phyloP scores from a whole-genome alignment of 2,888 invertebrate species.

The Drosophila nigritarsus region DNA sequence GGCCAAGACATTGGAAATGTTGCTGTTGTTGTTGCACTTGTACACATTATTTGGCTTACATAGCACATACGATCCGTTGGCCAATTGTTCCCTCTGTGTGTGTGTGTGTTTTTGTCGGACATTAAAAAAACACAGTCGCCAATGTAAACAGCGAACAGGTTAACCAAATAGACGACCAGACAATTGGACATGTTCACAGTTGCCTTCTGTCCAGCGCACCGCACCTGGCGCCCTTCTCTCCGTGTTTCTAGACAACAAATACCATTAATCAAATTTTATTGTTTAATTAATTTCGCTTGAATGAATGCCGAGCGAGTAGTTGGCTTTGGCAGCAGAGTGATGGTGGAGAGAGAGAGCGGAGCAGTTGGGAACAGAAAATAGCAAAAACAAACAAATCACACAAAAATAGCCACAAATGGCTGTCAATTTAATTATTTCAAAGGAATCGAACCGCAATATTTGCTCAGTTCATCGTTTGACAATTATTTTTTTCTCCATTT shows the following conservation, averaged over 20 bases:
- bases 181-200: constrained; percentile 47
- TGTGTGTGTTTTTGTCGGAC: constrained; percentile 5
- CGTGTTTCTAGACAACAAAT: constrained; percentile 28
- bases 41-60: constrained; percentile 31
- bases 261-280: constrained; percentile 80
- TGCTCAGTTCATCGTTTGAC: constrained; percentile 47
- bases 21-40: background rate
- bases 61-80: constrained; percentile 30
- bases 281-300: constrained; percentile 80
- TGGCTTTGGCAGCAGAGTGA: constrained; percentile 5
- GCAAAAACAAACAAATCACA: constrained; percentile 70
- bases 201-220: background rate
- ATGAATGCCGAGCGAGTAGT: constrained; percentile 49
- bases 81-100: constrained; percentile 18
- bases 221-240: background rate
- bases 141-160: constrained; percentile 66
- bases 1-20: constrained; percentile 39
- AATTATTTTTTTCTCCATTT: constrained; percentile 30
- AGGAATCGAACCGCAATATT: constrained; percentile 65
- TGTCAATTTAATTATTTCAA: constrained; percentile 64
- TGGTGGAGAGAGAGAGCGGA: background rate
- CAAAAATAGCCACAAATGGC: constrained; percentile 66
- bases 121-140: constrained; percentile 49
- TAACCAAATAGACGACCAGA: constrained; percentile 30
- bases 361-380: background rate